These are phyloP conservation scores for Eupristina koningsbergeri DNA, from an alignment of 1,140 invertebrate species.

Conservation along the genomic window DNA sequence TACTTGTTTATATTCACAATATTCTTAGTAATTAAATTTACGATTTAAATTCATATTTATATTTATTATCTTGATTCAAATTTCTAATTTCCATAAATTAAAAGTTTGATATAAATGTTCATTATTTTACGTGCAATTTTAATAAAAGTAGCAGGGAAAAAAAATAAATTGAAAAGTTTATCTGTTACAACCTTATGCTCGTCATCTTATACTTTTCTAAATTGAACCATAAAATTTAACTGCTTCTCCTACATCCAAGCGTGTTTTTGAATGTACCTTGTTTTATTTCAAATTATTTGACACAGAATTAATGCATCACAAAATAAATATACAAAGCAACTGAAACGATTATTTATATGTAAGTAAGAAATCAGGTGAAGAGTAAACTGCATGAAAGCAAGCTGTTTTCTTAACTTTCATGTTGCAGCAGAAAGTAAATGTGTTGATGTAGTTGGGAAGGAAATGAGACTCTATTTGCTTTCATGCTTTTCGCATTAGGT, in stretches of 20 bases:
- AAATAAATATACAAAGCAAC: neutral
- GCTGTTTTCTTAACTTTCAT: neutral
- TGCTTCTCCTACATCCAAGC: no score
- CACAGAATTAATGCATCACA: neutral
- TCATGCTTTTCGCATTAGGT: neutral
- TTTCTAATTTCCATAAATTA: no score
- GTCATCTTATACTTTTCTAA: neutral
- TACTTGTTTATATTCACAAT: no score
- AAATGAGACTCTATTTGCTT: slow-evolving; percentile 5
- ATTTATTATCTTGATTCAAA: no score
- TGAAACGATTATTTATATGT: neutral
- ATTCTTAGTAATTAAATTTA: no score
- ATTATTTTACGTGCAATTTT: no score
- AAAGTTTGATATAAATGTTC: no score
- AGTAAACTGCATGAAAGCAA: neutral
- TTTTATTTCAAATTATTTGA: no score
- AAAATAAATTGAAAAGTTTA: neutral
- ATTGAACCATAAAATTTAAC: neutral
- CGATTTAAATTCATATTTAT: no score
- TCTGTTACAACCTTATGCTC: neutral
- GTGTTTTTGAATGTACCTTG: no score
- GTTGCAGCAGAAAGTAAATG: neutral
- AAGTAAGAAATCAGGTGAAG: neutral
- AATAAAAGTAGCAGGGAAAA: neutral
- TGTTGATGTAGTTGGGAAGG: neutral